Evolutionary conservation across 2,888 invertebrate genomes (phyloP), one percentile per base, ranked within the genome.

Genomic region (Protodeltote pygarga): DNA sequence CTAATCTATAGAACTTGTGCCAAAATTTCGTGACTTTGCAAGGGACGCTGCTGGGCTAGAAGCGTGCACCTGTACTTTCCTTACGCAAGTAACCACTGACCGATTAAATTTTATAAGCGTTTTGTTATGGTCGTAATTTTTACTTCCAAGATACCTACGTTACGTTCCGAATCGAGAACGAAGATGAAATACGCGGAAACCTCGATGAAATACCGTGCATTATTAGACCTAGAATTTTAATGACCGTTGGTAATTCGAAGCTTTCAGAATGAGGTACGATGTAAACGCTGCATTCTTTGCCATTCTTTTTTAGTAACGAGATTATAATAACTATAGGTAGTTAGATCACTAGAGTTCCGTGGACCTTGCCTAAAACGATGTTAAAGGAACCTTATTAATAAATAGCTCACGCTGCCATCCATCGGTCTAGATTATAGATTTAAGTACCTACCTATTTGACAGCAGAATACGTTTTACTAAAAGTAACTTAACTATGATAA

Each of bases 181-280:
- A 51, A 62, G 35, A 54, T 51, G 65, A 63, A 68, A 68, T 53
- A 68, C 29, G 47, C 62, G 65, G 67, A 67, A 62, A 53, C 33
- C 3, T 25, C 40, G 41, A 38, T 5, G 38, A 32, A n/a, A 38
- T 33, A 54, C 47, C 51, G 67, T 35, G 39, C 29, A 35, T 39
- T 67, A 67, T 61, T 61, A 41, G 44, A 52, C 35, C 48, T 52
- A 59, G 55, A 59, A 65, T 67, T 44, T 62, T 67, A 65, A 65
- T 59, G n/a, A 40, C 9, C 27, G 10, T 23, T 20, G 31, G 25
- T 47, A 38, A 42, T 51, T 32, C 23, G 48, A 50, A 42, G 39
- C 41, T 42, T 39, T 23, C 21, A 41, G 37, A 31, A 29, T 24
- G 14, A 32, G 31, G 21, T 14, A n/a, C n/a, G n/a, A n/a, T 32